Conservation (phyloP, 2,888 invertebrate genomes). For the Drosophila nr. fundita region DNA sequence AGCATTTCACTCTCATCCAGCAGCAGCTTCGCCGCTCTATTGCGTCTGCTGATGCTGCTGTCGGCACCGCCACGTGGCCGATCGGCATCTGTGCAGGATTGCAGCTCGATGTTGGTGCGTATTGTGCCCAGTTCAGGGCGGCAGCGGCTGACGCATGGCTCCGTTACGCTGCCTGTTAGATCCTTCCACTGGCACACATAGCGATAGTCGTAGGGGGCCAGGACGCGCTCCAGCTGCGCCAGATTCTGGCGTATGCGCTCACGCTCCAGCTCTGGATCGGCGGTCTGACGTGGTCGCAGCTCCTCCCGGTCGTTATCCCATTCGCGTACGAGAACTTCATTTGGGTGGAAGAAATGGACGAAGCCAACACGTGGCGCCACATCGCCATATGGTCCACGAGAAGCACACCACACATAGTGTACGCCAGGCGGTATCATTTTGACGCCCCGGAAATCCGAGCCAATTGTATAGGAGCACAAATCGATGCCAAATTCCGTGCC, state of each 20-base stretch:
- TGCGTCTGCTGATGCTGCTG: constrained; percentile 39
- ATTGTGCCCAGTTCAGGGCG: constrained; percentile 91
- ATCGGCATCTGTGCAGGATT: constrained; percentile 89
- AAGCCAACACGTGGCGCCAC: constrained; percentile 92
- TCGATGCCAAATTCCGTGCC: constrained; percentile 98
- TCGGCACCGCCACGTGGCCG: constrained; percentile 87
- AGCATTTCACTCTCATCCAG: constrained; percentile 89
- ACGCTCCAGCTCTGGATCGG: constrained; percentile 85
- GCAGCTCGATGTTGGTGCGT: constrained; percentile 92
- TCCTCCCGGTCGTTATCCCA: constrained; percentile 94
- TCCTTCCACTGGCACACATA: constrained; percentile 93
- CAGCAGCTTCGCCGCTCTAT: constrained; percentile 58
- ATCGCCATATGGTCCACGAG: constrained; percentile 87
- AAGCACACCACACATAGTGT: constrained; percentile 94
- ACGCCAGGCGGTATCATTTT: constrained; percentile 99
- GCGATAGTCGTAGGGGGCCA: constrained; percentile 97
- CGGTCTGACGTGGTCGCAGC: constrained; percentile 85
- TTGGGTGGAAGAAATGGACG: constrained; percentile 92
- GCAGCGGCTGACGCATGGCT: constrained; percentile 88
- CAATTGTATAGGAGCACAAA: constrained; percentile 94
- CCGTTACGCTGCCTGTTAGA: constrained; percentile 87
- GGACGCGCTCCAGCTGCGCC: constrained; percentile 86
- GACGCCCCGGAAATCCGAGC: constrained; percentile 94
- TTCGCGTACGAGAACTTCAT: constrained; percentile 93
- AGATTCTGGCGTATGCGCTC: constrained; percentile 81